Base-by-base conservation (phyloP, 2,113 vertebrate species). In the Motacilla alba region DNA sequence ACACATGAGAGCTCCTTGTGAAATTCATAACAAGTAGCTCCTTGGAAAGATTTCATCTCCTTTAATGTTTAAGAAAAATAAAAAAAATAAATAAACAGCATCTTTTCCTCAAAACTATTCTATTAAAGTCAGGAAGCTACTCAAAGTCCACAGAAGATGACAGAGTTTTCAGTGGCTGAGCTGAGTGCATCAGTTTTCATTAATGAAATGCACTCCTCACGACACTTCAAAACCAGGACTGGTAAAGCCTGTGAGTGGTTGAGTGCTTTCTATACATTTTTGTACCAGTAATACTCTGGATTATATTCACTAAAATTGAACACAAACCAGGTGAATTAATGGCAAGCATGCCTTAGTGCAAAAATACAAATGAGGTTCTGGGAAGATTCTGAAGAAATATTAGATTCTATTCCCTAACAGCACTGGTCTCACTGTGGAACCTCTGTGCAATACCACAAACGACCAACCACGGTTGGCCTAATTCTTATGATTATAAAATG, bases 21-120 rank as follows among this genome's bases (percentile, higher is more conserved):
- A 85, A 76, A 85, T 74, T 69, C 46, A 33, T 75, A 86, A 73
- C 63, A 93, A 90, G 86, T 59, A 78, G 23, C 31, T 91, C 82
- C 63, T 84, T 27, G 21, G 50, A 86, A 72, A 80, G 55, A 86
- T 55, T 92, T 88, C 2, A 37, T 72, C 55, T 80, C 23, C 59
- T 94, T 92, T 92, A 33, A 83, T 39, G 58, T 68, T 82, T 20
- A 64, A 76, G 55, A 58, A 93, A 92, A 72, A 63, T 31, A 28
- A 46, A 47, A 55, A 50, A 78, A 90, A 35, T 35, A 35, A 83
- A 60, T 23, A 66, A 84, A 17, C 30, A 41, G 10, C 35, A 9
- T 69, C 30, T 93, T 90, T 92, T 67, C 28, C 30, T 62, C 26
- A 89, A 89, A 78, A 63, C 47, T 50, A 19, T 18, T 84, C 20